Conservation (phyloP, 2,888 invertebrate genomes). For the Drosophila mercatorum region DNA sequence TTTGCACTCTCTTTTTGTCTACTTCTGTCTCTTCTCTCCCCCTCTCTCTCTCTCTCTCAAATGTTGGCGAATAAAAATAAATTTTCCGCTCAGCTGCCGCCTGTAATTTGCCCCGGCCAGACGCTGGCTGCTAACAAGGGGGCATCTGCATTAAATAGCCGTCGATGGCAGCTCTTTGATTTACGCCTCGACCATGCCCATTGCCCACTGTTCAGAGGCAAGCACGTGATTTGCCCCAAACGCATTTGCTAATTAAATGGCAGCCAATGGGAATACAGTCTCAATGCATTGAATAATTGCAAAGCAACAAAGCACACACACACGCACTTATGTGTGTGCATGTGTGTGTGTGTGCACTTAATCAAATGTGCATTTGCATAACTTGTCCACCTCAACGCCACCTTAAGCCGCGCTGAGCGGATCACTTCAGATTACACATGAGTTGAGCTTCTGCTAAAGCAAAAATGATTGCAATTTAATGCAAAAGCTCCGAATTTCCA, state of each 20-base stretch:
- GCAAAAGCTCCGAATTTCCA: not conserved
- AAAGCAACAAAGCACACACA: constrained; percentile 1
- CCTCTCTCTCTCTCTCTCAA: not conserved
- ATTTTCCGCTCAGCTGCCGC: constrained; percentile 27
- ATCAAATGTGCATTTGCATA: constrained; percentile 1
- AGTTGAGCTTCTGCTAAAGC: constrained; percentile 1
- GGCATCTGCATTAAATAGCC: constrained; percentile 30
- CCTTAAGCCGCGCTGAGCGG: constrained; percentile 15
- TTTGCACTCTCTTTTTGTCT: not conserved
- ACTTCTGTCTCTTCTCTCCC: not conserved
- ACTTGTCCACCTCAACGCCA: constrained; percentile 3
- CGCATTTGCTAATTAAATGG: constrained; percentile 48
- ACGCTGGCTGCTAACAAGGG: constrained; percentile 24
- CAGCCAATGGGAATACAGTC: constrained; percentile 4
- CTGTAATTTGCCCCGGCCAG: constrained; percentile 17
- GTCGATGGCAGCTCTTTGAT: constrained; percentile 14
- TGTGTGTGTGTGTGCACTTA: not conserved
- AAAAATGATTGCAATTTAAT: not conserved
- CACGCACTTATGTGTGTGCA: not conserved
- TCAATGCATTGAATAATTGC: constrained; percentile 31
- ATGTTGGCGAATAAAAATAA: constrained; percentile 31
- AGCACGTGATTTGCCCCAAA: constrained; percentile 19
- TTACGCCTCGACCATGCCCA: constrained; percentile 11
- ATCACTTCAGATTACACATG: not conserved
- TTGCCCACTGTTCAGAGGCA: not conserved